These are phyloP conservation scores for Eucriotettix oculatus DNA, from an alignment of 2,888 invertebrate species.

Conservation along the genomic window DNA sequence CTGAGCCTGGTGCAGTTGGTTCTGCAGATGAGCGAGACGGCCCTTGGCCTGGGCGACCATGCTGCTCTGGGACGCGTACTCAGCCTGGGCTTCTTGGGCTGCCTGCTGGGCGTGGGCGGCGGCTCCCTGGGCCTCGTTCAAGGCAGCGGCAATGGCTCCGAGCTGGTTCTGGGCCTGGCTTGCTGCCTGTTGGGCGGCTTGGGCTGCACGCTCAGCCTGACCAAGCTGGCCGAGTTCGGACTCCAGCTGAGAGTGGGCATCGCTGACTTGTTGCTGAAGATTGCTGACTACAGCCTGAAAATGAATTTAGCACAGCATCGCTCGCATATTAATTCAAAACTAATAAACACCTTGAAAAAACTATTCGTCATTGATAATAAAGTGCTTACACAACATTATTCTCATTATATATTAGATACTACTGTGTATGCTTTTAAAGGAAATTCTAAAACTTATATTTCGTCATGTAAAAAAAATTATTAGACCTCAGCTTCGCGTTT, in stretches of 20 bases:
- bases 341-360: no score
- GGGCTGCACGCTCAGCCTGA: slow-evolving; percentile 53
- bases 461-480: no score
- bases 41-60: slow-evolving; percentile 30
- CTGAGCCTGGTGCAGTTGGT: slow-evolving; percentile 49
- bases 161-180: slow-evolving; percentile 36
- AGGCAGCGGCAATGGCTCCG: slow-evolving; percentile 2
- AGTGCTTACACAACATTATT: no score
- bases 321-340: no score
- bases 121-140: slow-evolving; percentile 54
- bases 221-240: slow-evolving; percentile 56
- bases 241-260: slow-evolving; percentile 48
- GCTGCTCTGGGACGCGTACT: slow-evolving; percentile 57
- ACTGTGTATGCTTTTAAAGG: no score
- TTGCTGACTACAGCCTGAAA: not conserved
- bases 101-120: slow-evolving; percentile 44
- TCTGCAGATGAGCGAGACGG: slow-evolving; percentile 35
- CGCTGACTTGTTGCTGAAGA: slow-evolving; percentile 56
- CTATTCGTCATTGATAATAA: no score
- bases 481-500: no score
- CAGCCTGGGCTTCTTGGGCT: slow-evolving; percentile 55
- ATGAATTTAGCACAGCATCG: no score
- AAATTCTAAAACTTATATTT: no score
- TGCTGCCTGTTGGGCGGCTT: slow-evolving; percentile 49
- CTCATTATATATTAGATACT: no score